Evolutionary conservation across 1,140 invertebrate genomes (phyloP).

Genomic region (Trinorchestia longiramus): DNA sequence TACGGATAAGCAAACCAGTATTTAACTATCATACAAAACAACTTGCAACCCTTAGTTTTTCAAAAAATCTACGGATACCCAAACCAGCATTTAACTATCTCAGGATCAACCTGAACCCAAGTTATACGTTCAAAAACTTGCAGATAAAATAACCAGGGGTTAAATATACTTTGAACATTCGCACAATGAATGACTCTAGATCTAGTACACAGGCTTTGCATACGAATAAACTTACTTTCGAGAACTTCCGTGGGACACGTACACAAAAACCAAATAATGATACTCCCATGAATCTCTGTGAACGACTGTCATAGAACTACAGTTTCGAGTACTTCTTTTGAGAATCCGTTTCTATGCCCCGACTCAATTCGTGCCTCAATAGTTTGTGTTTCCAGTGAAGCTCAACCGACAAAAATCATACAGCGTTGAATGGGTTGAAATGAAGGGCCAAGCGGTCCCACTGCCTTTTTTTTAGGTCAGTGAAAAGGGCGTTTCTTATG

Average conservation of each 20-base stretch:
- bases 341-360: not conserved
- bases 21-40: not conserved
- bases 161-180: too few relatives aligned
- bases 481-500: not conserved
- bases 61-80: too few relatives aligned
- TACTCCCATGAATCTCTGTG: not conserved
- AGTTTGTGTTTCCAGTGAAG: not conserved
- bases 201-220: too few relatives aligned
- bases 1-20: not conserved
- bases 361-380: not conserved
- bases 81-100: too few relatives aligned
- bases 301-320: not conserved
- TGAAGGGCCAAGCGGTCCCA: not conserved
- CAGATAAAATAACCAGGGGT: too few relatives aligned
- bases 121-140: too few relatives aligned
- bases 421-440: not conserved
- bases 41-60: too few relatives aligned
- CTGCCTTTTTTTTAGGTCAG: not conserved
- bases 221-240: not conserved
- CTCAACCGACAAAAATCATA: not conserved
- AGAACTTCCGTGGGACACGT: not conserved
- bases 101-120: too few relatives aligned
- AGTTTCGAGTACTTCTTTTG: not conserved
- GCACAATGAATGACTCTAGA: too few relatives aligned
- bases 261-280: not conserved